A percentile compares a stretch with the other conserved stretches of the same genome.
These are phyloP conservation scores for Sternarchorhynchus goeldii DNA, from an alignment of 2,797 vertebrate species.

Conservation along the genomic window DNA sequence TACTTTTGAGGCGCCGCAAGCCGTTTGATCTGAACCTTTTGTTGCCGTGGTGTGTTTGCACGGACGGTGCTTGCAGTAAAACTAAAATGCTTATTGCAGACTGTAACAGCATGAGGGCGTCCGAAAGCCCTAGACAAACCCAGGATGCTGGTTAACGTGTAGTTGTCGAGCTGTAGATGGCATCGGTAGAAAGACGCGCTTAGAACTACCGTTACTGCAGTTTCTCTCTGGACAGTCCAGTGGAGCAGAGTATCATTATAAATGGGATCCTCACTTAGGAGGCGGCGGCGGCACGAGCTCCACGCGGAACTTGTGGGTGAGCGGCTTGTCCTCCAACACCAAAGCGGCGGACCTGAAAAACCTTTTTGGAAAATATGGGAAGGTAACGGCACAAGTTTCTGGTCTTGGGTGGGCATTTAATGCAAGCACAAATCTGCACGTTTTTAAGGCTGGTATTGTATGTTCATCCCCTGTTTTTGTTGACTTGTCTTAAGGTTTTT, in stretches of 20 bases:
- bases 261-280: slow-evolving; percentile 65
- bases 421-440: background rate
- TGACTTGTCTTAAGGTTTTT: slow-evolving; percentile 79
- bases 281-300: slow-evolving; percentile 83
- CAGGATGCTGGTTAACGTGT: too few relatives aligned
- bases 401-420: background rate
- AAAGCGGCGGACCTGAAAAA: slow-evolving; percentile 99
- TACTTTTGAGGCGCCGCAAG: background rate
- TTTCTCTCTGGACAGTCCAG: too few relatives aligned
- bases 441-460: background rate
- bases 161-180: too few relatives aligned
- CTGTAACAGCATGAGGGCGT: too few relatives aligned
- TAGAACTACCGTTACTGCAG: too few relatives aligned
- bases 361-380: slow-evolving; percentile 98
- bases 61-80: too few relatives aligned
- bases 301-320: slow-evolving; percentile 96
- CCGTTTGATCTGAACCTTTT: too few relatives aligned
- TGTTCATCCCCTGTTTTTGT: background rate
- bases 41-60: too few relatives aligned
- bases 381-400: slow-evolving; percentile 74
- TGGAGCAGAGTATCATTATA: too few relatives aligned
- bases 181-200: too few relatives aligned
- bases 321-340: slow-evolving; percentile 95
- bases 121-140: too few relatives aligned
- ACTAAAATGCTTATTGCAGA: too few relatives aligned